Conservation (phyloP, 1,140 invertebrate species). For the Zaprionus davidi region DNA sequence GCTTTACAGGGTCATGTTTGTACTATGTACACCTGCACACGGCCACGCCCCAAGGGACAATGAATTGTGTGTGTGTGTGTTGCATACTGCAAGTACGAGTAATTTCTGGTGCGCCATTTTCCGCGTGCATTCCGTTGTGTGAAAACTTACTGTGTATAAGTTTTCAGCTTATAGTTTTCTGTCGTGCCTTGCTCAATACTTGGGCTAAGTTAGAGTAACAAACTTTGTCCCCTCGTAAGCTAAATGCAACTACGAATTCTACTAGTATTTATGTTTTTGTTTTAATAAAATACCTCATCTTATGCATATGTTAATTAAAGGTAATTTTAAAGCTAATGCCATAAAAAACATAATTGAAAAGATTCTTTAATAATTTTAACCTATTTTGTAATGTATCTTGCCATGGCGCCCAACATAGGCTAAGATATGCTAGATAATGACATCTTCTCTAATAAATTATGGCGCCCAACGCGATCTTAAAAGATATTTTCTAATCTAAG, state of each 20-base stretch:
- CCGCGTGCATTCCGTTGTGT: slow-evolving; percentile 27
- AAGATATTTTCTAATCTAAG: no score
- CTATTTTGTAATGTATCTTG: no score
- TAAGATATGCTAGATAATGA: no score
- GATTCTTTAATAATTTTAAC: no score
- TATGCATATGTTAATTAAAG: no score
- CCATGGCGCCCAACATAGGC: no score
- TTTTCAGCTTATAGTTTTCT: slow-evolving; percentile 5
- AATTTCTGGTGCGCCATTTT: slow-evolving; percentile 20
- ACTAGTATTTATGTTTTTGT: no score
- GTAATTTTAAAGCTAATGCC: no score
- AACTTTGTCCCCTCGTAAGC: neutral
- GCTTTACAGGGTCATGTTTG: slow-evolving; percentile 35
- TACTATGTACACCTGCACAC: neutral
- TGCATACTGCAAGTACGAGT: slow-evolving; percentile 33
- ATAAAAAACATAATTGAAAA: no score
- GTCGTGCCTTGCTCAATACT: slow-evolving; percentile 16
- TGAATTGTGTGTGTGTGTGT: slow-evolving; percentile 30
- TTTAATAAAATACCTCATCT: no score
- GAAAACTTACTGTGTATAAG: slow-evolving; percentile 30
- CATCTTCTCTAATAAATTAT: neutral
- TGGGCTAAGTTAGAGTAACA: neutral
- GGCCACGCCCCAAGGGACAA: slow-evolving; percentile 20
- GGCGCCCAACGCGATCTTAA: neutral
- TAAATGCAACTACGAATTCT: neutral